Evolutionary conservation across 1,140 invertebrate genomes (phyloP).

Genomic region (Mactra quadrangularis): DNA sequence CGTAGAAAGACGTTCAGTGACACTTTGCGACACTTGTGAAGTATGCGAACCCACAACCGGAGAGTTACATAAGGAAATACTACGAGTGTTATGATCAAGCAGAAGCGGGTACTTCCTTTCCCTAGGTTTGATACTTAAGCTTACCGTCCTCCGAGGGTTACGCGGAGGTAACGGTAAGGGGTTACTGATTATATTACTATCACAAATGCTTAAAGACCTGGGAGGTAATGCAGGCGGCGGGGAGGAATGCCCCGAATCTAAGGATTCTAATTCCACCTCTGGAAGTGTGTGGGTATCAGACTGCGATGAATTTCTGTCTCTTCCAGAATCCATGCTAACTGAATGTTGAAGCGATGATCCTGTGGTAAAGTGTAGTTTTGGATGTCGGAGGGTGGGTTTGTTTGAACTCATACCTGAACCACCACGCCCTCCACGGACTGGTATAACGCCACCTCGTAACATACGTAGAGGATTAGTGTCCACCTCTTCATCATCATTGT

Average conservation of each 20-base stretch:
- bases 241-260: not conserved
- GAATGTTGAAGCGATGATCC: slow-evolving; percentile 69
- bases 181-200: slow-evolving; percentile 65
- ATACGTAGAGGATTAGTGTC: slow-evolving; percentile 90
- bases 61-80: not conserved
- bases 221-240: slow-evolving; percentile 69
- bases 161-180: slow-evolving; percentile 90
- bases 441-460: slow-evolving; percentile 85
- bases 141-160: slow-evolving; percentile 89
- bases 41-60: slow-evolving; percentile 6
- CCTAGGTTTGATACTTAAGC: slow-evolving; percentile 87
- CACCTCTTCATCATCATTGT: slow-evolving; percentile 76
- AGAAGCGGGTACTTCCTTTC: slow-evolving; percentile 93
- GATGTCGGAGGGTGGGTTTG: slow-evolving; percentile 71
- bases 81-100: slow-evolving; percentile 51
- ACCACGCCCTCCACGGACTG: slow-evolving; percentile 74
- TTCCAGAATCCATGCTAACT: slow-evolving; percentile 69
- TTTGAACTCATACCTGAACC: slow-evolving; percentile 77
- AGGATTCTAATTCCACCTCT: slow-evolving; percentile 19
- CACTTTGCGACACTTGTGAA: slow-evolving; percentile 40
- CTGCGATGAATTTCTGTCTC: slow-evolving; percentile 25
- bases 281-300: not conserved
- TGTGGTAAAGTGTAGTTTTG: slow-evolving; percentile 70
- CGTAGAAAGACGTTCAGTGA: slow-evolving; percentile 28
- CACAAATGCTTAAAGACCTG: slow-evolving; percentile 71